Conservation (phyloP, 1,140 invertebrate species). For the Tetramorium alpestre region DNA sequence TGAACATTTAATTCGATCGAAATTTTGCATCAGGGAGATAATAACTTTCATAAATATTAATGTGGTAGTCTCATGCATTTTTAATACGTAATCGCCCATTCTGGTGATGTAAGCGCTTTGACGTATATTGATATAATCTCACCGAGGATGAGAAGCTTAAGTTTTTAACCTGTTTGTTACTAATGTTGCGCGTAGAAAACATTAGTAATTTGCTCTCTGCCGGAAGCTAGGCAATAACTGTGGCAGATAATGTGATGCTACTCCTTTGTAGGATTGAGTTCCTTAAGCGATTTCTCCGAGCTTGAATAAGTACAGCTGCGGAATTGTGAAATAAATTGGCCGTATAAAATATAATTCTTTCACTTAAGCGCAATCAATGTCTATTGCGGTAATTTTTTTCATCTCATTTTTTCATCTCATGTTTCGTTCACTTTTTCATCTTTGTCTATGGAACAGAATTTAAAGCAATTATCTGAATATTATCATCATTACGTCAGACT, state of each 20-base stretch:
- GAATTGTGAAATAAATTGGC: neutral
- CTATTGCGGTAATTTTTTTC: neutral
- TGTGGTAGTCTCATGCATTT: constrained; percentile 1
- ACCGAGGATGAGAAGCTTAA: neutral
- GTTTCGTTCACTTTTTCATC: neutral
- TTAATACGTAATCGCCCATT: neutral
- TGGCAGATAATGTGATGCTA: neutral
- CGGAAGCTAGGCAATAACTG: neutral
- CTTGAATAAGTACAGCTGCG: neutral
- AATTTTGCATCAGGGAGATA: neutral
- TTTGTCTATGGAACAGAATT: neutral
- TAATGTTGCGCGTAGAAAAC: neutral
- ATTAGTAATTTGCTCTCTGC: neutral
- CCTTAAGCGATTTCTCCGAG: neutral
- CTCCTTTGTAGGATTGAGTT: constrained; percentile 10
- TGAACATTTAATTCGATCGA: constrained; percentile 17
- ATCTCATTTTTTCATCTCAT: neutral
- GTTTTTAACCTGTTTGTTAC: neutral
- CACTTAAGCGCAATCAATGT: constrained; percentile 21
- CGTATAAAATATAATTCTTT: neutral
- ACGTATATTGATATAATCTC: neutral
- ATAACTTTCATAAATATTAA: constrained; percentile 52
- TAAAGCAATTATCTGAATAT: neutral
- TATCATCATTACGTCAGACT: neutral
- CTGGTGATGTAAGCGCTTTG: constrained; percentile 10